These are phyloP conservation scores for Acanthosoma haemorrhoidale DNA, from an alignment of 2,888 invertebrate species.

Conservation along the genomic window DNA sequence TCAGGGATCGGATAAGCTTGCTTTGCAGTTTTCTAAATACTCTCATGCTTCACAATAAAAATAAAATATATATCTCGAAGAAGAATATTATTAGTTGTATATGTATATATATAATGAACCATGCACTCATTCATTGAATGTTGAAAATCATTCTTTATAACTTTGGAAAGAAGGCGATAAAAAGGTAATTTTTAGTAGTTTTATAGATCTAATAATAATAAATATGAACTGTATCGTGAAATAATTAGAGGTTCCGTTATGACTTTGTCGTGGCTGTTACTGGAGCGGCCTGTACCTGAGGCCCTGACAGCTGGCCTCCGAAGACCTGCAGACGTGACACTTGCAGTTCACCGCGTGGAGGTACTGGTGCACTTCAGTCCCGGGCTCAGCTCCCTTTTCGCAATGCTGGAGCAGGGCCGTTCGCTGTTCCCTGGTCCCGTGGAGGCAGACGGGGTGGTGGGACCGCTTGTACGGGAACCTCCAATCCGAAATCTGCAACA, in stretches of 20 bases:
- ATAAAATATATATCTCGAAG: too few species aligned
- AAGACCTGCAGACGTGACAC: slow-evolving; percentile 64
- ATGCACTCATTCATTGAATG: too few species aligned
- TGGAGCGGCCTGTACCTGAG: slow-evolving; percentile 47
- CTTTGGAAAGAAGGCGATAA: too few species aligned
- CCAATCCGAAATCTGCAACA: slow-evolving; percentile 71
- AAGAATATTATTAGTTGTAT: too few species aligned
- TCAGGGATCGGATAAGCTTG: too few species aligned
- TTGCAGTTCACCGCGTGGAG: slow-evolving; percentile 72
- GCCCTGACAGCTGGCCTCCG: slow-evolving; percentile 66
- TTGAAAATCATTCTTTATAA: too few species aligned
- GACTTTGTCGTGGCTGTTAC: not conserved
- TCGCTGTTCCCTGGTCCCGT: slow-evolving; percentile 61
- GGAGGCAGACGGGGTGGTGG: slow-evolving; percentile 79
- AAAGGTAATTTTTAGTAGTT: too few species aligned
- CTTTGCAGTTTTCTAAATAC: too few species aligned
- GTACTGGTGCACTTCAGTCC: slow-evolving; percentile 67
- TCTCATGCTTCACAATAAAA: too few species aligned
- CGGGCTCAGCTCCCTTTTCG: slow-evolving; percentile 64
- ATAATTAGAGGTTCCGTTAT: not conserved
- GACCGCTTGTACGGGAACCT: slow-evolving; percentile 82
- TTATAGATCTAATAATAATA: not conserved
- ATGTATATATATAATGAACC: too few species aligned
- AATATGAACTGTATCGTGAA: not conserved
- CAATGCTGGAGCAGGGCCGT: slow-evolving; percentile 65